Evolutionary conservation across 2,888 invertebrate species (phyloP), one percentile per base, ranked within the genome.

Genomic region (Trissonchulus latispiculum): DNA sequence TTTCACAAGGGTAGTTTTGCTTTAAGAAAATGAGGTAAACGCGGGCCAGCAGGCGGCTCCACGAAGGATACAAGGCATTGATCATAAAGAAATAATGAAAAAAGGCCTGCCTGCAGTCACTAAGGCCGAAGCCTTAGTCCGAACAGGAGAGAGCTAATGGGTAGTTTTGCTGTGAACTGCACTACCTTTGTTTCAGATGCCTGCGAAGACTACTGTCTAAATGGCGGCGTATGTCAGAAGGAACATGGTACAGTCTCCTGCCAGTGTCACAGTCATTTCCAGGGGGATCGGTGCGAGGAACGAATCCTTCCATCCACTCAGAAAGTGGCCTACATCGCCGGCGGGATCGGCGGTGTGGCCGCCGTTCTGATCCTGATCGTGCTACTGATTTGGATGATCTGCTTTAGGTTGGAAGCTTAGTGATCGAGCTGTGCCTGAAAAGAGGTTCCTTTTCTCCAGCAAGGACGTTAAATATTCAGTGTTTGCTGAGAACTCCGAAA

Each of bases 171-270:
- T n/a, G n/a, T n/a, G n/a, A n/a, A n/a, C n/a, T n/a, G n/a, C n/a
- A n/a, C n/a, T n/a, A n/a, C n/a, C 31, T 29, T 32, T 36, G 28
- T 75, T 78, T 28, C 76, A 78, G 82, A 82, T 70, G 81, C 82
- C 8, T 82, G 82, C 72, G 78, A 75, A 33, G 80, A 81, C 75
- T 80, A 76, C 77, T 82, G 82, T 72, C 74, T 82, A 36, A 82
- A 82, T 75, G 82, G 80, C 74, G 82, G 82, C 23, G 76, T 78
- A 23, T 82, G 82, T 74, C 79, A 80, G 73, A 82, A 82, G 77
- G 80, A 81, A 68, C 73, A 80, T 18, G 82, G 81, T 15, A 78
- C 76, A 68, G 81, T 80, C 28, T 80, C 81, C 71, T 82, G 82
- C 73, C 75, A 77, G 33, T 82, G 82, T 77, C 81, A 81, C 74